Base-by-base conservation (phyloP, 2,113 vertebrate genomes). In the Dendropsophus ebraccatus region DNA sequence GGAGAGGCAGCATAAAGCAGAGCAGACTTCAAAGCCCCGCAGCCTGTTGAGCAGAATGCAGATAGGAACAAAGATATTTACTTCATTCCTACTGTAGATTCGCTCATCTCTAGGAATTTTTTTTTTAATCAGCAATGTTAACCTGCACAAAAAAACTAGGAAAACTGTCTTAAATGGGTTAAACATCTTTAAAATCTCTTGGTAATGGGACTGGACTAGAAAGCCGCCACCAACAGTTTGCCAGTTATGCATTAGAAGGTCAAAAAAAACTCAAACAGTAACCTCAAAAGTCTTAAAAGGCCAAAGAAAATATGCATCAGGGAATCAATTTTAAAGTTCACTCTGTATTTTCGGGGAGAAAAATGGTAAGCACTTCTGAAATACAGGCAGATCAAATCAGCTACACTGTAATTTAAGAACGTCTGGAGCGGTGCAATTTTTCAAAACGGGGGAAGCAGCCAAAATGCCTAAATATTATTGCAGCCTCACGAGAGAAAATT, bases 381-480 rank as follows among this genome's bases (percentile, higher is more conserved):
- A 84, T 84, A 58, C 19, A 60, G 74, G 76, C 65, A 80, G 84
- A 86, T 81, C 65, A 80, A 72, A 86, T 81, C 84, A 81, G 62
- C 84, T 85, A 73, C 65, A 86, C 62, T 80, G 50, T 86, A 72
- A 69, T 80, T 86, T 80, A 17, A 52, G 45, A 54, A 69, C 32
- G 62, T 72, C 76, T 56, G 17, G 28, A 58, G 76, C 74, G 6
- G 74, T 69, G 58, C 74, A 85, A 85, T 85, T 69, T 85, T 85
- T 85, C 74, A 85, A 85, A 85, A 81, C 14, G n/a, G 60, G 65
- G 81, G 25, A 72, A 60, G 35, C 80, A 82, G 25, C n/a, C 49
- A 41, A 72, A 49, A 78, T 67, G 81, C 49, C 60, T 79, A 79
- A 87, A 72, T 87, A 87, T 78, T 83, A 87, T 83, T 87, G 49